These are phyloP conservation scores for Conus betulinus DNA, from an alignment of 1,140 invertebrate species.

Conservation along the genomic window DNA sequence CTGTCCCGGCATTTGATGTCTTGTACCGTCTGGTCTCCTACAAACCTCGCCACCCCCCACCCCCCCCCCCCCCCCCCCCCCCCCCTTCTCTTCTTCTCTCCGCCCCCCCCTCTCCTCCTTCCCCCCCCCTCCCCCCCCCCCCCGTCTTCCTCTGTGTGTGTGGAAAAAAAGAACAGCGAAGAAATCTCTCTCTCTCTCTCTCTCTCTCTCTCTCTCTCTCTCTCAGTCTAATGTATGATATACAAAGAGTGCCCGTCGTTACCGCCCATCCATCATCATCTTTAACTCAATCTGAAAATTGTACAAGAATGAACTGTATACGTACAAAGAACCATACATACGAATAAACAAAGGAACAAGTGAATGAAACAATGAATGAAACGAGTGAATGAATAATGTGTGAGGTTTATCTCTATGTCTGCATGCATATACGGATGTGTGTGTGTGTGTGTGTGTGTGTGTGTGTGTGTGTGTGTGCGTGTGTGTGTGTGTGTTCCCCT, in stretches of 20 bases:
- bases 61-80: too few relatives aligned
- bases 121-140: too few relatives aligned
- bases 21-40: too few relatives aligned
- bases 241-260: neutral
- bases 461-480: constrained; percentile 15
- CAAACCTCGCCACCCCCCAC: too few relatives aligned
- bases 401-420: neutral
- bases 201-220: neutral
- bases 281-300: neutral
- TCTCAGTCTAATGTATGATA: neutral
- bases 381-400: too few relatives aligned
- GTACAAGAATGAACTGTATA: neutral
- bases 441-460: constrained; percentile 17
- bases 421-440: neutral
- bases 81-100: too few relatives aligned
- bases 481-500: constrained; percentile 16
- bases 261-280: neutral
- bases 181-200: neutral
- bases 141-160: too few relatives aligned
- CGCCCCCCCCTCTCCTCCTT: too few relatives aligned
- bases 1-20: too few relatives aligned
- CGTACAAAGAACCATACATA: neutral
- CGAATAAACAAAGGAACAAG: neutral
- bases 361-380: neutral
- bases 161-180: too few relatives aligned